Base-by-base conservation (phyloP, 2,797 vertebrate genomes). In the Eupleurogrammus muticus region DNA sequence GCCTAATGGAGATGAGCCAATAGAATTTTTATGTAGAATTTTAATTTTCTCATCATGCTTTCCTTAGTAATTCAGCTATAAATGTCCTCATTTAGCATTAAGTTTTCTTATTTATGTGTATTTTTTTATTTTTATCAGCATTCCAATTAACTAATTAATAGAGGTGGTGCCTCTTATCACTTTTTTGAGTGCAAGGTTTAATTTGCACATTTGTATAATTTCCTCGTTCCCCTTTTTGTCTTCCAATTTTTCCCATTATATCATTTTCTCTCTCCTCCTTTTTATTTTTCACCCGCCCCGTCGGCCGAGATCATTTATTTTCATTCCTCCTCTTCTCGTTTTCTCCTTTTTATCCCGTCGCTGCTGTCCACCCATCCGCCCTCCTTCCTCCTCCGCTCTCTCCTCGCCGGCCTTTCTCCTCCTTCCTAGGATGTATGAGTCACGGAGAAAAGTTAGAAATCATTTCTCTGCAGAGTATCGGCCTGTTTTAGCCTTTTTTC, bases 371-470 rank as follows among this genome's bases (percentile, higher is more conserved):
- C 71, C 66, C 70, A 61, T 70, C 70, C 56, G 24, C 53, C 56
- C 69, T 80, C 47, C 66, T 53, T 65, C 59, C 66, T 50, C 68
- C 50, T 63, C 66, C 19, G 38, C 69, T 65, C 46, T 57, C 64
- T 80, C 63, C 75, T 70, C 48, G 68, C 65, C 70, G 52, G 73
- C 73, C 69, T 77, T 64, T 51, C 70, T 7, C 59, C 75, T 65
- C 52, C 48, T 53, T 66, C 24, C 59, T 89, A 86, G 70, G 81
- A 91, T 86, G 88, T 92, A 86, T 87, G 89, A 89, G 81, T 88
- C 83, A 87, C 82, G 87, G 77, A 81, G 85, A 87, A 88, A 90
- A 92, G 85, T 90, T 90, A 85, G 73, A 90, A 90, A 92, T 90
- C 84, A 81, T 85, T 89, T 89, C 73, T 84, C 67, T 75, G 79